Base-by-base conservation (phyloP, 2,113 vertebrate species). In the Hipposideros armiger region DNA sequence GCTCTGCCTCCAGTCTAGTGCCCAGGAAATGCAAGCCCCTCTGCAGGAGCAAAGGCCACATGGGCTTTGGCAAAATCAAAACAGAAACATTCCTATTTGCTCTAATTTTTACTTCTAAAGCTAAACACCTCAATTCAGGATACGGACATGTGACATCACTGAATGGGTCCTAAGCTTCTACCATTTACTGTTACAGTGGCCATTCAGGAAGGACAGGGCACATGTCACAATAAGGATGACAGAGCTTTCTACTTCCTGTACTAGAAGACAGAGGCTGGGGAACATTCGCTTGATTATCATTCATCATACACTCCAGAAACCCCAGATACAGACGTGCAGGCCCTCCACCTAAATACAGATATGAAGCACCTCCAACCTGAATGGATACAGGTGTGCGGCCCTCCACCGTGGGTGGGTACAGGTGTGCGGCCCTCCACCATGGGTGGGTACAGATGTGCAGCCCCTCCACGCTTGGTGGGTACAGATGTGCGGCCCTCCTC, bases 21-120 rank as follows among this genome's bases (percentile, higher is more conserved):
- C 26, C 54, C 66, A 6, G 7, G 7, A 36, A 47, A 74, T 0
- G 8, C 60, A 47, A 72, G 62, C 1, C 19, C 22, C 15, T 3
- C 15, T 11, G 10, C 69, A 42, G 32, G 32, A 56, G 76, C 74
- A 62, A 70, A 69, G 3, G 7, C 9, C 76, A 83, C 11, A 1
- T 15, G 4, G 19, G 67, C 28, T 93, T 66, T 77, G 47, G 30
- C 50, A 72, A 58, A 85, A 40, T 52, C 60, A 78, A 28, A 67
- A 42, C 13, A 45, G 11, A 73, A 91, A n/a, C 58, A 36, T 58
- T 80, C 69, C 30, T 30, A 67, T 67, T 86, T 70, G 47, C 40
- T 77, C 74, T 92, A 11, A 64, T 24, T 81, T 89, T 89, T 62
- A 89, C 32, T 36, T 62, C 54, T 45, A 45, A 67, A 82, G 28